Percentiles rank a stretch among this genome's conserved stretches.
These are phyloP conservation scores for Paramormyrops hopkinsi DNA, from an alignment of 2,797 vertebrate genomes.

Conservation along the genomic window DNA sequence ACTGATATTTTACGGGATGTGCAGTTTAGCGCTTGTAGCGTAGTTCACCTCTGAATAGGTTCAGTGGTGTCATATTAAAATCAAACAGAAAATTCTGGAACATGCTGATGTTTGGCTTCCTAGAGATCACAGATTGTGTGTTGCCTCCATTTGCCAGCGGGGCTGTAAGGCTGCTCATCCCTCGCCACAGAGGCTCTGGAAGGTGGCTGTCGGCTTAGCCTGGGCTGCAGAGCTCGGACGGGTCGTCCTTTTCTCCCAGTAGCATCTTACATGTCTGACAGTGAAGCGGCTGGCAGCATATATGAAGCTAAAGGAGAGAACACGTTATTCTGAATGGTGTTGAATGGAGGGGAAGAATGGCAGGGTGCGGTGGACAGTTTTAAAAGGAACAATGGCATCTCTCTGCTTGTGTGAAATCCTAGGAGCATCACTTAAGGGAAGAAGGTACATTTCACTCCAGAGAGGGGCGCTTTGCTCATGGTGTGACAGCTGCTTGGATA, in stretches of 20 bases:
- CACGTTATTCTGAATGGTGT: not conserved
- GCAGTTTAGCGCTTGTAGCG: not conserved
- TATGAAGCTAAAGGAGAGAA: constrained; percentile 8
- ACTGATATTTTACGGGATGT: not conserved
- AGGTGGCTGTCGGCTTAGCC: not conserved
- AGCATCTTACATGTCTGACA: not conserved
- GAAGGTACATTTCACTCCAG: not conserved
- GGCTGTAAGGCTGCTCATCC: not conserved
- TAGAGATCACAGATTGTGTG: not conserved
- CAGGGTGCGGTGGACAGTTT: not conserved
- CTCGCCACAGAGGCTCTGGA: not conserved
- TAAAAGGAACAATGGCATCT: not conserved
- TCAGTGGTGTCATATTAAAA: not conserved
- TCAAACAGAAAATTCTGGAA: constrained; percentile 35
- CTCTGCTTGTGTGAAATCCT: not conserved
- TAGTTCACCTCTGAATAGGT: not conserved
- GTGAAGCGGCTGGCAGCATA: not conserved
- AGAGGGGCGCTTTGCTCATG: not conserved
- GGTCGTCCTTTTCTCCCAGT: not conserved
- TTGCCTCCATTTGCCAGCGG: not conserved
- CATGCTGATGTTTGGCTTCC: constrained; percentile 36
- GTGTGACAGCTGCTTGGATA: not conserved
- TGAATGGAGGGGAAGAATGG: not conserved
- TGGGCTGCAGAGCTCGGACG: not conserved
- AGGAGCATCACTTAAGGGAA: constrained; percentile 15